phyloP scores from a whole-genome alignment of 2,888 invertebrate species.

The Aporophyla lueneburgensis region DNA sequence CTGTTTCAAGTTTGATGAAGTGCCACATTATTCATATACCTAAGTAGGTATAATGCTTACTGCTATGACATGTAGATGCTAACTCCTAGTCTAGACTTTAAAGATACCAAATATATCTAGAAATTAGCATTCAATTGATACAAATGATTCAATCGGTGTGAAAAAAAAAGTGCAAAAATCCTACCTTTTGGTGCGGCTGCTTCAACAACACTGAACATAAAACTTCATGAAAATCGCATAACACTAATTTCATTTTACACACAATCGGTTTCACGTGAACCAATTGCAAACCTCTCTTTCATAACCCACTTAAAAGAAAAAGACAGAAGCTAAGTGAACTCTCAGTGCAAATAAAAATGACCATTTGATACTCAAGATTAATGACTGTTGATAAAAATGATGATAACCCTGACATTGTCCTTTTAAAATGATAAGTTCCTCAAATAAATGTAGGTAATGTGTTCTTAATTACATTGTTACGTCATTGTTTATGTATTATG shows the following conservation, averaged over 20 bases:
- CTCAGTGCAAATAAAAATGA: conserved; percentile 32
- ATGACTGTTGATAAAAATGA: conserved; percentile 19
- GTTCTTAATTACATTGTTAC: conserved; percentile 22
- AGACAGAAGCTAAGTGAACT: conserved; percentile 16
- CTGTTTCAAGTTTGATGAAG: not conserved
- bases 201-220: conserved; percentile 59
- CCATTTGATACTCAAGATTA: conserved; percentile 26
- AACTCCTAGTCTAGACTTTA: conserved; percentile 1
- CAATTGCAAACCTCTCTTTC: conserved; percentile 50
- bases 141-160: not conserved
- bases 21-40: not conserved
- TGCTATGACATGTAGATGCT: not conserved
- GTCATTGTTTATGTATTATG: conserved; percentile 33
- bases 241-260: conserved; percentile 17
- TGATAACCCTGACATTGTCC: conserved; percentile 66
- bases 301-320: not conserved
- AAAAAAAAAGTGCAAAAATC: conserved; percentile 6
- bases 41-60: not conserved
- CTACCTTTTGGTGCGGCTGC: conserved; percentile 53
- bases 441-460: conserved; percentile 9
- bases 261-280: conserved; percentile 32
- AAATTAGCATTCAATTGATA: conserved; percentile 10
- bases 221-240: conserved; percentile 47
- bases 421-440: conserved; percentile 29
- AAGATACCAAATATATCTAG: not conserved